Evolutionary conservation across 2,113 vertebrate species (phyloP).

Genomic region (Centropus bengalensis): DNA sequence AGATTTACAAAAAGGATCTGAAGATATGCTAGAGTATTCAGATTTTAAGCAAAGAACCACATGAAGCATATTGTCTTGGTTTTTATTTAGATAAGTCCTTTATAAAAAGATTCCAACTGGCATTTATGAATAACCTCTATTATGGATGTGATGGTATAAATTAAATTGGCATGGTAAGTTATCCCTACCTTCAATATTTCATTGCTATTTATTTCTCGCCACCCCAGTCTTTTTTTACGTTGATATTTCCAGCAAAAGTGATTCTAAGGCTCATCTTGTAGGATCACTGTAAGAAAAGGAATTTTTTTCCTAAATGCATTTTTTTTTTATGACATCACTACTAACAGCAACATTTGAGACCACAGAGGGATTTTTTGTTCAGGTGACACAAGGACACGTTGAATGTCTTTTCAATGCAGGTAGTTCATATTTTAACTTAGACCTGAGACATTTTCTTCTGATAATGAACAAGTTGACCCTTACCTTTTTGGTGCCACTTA

Average conservation of each 20-base stretch:
- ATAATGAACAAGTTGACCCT: background rate
- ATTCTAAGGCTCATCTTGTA: background rate
- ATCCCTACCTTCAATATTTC: background rate
- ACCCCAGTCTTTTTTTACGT: background rate
- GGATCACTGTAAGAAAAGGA: background rate
- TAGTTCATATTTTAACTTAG: background rate
- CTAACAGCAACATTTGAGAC: background rate
- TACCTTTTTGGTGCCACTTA: background rate
- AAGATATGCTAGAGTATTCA: background rate
- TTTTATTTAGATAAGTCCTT: background rate
- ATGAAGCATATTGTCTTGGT: background rate
- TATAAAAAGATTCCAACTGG: background rate
- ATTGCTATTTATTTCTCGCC: background rate
- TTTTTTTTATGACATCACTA: background rate
- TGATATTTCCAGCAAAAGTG: background rate
- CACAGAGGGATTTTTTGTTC: background rate
- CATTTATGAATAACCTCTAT: background rate
- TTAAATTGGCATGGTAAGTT: accelerated
- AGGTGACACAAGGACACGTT: background rate
- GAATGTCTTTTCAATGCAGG: background rate
- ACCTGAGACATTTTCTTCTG: background rate
- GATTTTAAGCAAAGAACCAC: background rate
- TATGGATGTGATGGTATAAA: background rate
- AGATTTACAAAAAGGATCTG: background rate
- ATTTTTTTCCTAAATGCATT: background rate